Evolutionary conservation across 2,113 vertebrate genomes (phyloP).

Genomic region (Cairina moschata): DNA sequence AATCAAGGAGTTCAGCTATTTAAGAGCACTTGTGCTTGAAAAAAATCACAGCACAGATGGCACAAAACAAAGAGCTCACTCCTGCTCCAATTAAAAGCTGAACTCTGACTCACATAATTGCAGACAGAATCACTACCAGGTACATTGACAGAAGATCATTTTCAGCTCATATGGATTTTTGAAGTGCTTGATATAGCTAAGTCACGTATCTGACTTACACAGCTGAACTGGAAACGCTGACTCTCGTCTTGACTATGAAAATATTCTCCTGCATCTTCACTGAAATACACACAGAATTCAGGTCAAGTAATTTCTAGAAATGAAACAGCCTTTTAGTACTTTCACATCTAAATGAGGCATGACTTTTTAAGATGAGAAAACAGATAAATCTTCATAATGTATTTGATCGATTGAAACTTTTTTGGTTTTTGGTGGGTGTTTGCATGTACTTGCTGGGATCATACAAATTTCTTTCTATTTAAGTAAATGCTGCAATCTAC

Average conservation of each 20-base stretch:
- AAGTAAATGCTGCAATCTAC: not conserved
- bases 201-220: not conserved
- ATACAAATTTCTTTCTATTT: not conserved
- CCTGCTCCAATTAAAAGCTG: constrained; percentile 46
- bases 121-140: constrained; percentile 9
- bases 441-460: not conserved
- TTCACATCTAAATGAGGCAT: not conserved
- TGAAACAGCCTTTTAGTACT: not conserved
- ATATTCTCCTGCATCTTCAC: not conserved
- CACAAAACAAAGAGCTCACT: constrained; percentile 33
- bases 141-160: constrained; percentile 25
- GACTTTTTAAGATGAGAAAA: not conserved
- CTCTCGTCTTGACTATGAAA: not conserved
- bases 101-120: constrained; percentile 27
- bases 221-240: constrained; percentile 41
- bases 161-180: not conserved
- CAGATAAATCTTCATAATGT: not conserved
- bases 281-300: not conserved
- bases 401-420: not conserved
- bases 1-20: not conserved
- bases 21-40: constrained; percentile 31
- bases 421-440: not conserved
- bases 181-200: not conserved
- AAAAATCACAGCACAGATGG: constrained; percentile 45
- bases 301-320: constrained; percentile 32